phyloP scores from a whole-genome alignment of 2,113 vertebrate species.

The Ophthalmolycus amberensis region DNA sequence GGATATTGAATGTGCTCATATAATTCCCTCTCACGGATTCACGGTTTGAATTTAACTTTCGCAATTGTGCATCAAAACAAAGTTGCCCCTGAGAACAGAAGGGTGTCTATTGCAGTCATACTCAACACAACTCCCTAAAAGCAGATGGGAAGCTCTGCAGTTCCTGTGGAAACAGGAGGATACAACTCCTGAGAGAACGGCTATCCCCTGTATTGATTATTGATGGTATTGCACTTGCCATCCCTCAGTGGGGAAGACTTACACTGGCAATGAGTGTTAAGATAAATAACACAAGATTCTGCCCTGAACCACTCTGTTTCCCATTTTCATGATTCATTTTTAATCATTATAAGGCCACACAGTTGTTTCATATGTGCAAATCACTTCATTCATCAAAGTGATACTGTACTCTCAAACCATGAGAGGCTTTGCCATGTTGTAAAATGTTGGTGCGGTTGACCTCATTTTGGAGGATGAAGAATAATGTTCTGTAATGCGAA shows the following conservation, averaged over 20 bases:
- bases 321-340: slow-evolving; percentile 23
- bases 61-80: slow-evolving; percentile 35
- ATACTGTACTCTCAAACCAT: slow-evolving; percentile 30
- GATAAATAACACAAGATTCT: slow-evolving; percentile 28
- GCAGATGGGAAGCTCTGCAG: slow-evolving; percentile 41
- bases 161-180: slow-evolving; percentile 40
- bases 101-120: background rate
- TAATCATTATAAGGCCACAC: slow-evolving; percentile 37
- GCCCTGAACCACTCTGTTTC: background rate
- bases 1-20: slow-evolving; percentile 27
- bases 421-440: slow-evolving; percentile 60
- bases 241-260: slow-evolving; percentile 27
- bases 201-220: slow-evolving; percentile 48
- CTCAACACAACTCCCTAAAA: slow-evolving; percentile 24
- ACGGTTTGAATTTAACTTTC: slow-evolving; percentile 37
- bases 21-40: slow-evolving; percentile 17
- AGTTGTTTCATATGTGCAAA: slow-evolving; percentile 53
- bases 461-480: slow-evolving; percentile 64
- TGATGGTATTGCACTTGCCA: slow-evolving; percentile 38
- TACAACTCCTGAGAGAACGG: slow-evolving; percentile 5
- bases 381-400: slow-evolving; percentile 68
- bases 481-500: slow-evolving; percentile 59
- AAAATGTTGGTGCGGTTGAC: slow-evolving; percentile 65
- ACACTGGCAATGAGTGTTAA: slow-evolving; percentile 27
- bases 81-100: slow-evolving; percentile 37